These are phyloP conservation scores for Oreochromis grahami DNA, from an alignment of 2,797 vertebrate species.

Conservation along the genomic window DNA sequence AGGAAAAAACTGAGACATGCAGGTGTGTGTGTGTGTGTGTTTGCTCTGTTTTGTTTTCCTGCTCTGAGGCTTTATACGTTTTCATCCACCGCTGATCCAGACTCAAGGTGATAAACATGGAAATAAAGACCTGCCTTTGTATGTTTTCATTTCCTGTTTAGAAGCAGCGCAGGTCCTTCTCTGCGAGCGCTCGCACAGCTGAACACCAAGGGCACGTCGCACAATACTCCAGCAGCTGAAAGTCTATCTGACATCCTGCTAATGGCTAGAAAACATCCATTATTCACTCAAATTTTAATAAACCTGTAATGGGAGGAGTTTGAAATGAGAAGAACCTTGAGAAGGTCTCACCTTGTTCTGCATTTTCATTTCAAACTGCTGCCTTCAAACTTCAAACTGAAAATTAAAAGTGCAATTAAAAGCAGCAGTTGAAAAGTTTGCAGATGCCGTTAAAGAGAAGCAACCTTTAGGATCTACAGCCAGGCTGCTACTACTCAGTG, in stretches of 20 bases:
- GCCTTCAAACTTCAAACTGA: constrained; percentile 16
- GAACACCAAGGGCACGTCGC: constrained; percentile 45
- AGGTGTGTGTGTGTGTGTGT: constrained; percentile 3
- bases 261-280: constrained; percentile 60
- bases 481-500: background rate
- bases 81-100: constrained; percentile 31
- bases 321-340: constrained; percentile 20
- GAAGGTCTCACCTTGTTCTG: background rate
- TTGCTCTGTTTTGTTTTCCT: constrained; percentile 16
- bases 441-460: constrained; percentile 6
- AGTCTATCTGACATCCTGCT: constrained; percentile 26
- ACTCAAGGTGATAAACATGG: constrained; percentile 64
- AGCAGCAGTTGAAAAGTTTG: constrained; percentile 4
- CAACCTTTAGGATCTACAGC: background rate
- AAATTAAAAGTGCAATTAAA: constrained; percentile 61
- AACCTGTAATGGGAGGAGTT: constrained; percentile 44
- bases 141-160: constrained; percentile 46
- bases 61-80: constrained; percentile 24
- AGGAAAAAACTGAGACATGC: background rate
- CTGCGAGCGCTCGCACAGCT: background rate
- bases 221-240: constrained; percentile 15
- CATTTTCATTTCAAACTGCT: constrained; percentile 29
- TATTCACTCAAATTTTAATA: constrained; percentile 54
- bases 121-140: constrained; percentile 57
- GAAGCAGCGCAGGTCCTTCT: constrained; percentile 1